A percentile compares a stretch with the other conserved stretches of the same genome.
These are phyloP conservation scores for Pristionchus fissidentatus DNA, from an alignment of 2,888 invertebrate species.

Conservation along the genomic window DNA sequence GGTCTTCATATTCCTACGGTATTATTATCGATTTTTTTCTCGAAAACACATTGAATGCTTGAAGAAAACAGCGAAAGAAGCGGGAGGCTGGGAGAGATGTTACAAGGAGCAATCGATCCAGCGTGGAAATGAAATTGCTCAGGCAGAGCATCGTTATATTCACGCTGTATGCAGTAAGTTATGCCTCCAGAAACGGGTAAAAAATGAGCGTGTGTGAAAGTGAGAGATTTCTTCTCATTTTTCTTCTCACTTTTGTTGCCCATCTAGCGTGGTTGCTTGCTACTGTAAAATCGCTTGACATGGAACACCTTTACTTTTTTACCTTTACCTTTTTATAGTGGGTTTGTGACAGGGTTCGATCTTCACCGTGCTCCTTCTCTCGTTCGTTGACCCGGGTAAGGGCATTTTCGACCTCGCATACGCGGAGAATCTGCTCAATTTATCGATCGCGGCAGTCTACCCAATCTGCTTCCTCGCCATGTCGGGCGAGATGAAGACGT, in stretches of 20 bases:
- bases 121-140: not conserved
- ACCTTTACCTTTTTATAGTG: no score
- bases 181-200: not conserved
- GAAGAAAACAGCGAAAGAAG: not conserved
- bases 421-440: slow-evolving; percentile 2
- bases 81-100: not conserved
- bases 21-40: no score
- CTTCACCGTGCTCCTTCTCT: not conserved
- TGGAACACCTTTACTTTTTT: no score
- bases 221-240: no score
- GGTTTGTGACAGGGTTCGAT: slow-evolving; percentile 18
- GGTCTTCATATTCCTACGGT: not conserved
- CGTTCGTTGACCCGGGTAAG: not conserved
- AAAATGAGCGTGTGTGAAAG: not conserved
- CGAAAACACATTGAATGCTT: no score
- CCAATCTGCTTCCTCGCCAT: not conserved
- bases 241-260: no score
- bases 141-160: not conserved
- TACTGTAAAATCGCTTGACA: no score
- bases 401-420: not conserved
- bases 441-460: not conserved
- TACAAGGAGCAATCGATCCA: not conserved
- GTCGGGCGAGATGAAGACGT: slow-evolving; percentile 35
- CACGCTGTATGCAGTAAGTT: not conserved
- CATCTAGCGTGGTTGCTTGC: no score